These are phyloP conservation scores for Gambusia holbrooki DNA, from an alignment of 2,113 vertebrate species.

Conservation along the genomic window DNA sequence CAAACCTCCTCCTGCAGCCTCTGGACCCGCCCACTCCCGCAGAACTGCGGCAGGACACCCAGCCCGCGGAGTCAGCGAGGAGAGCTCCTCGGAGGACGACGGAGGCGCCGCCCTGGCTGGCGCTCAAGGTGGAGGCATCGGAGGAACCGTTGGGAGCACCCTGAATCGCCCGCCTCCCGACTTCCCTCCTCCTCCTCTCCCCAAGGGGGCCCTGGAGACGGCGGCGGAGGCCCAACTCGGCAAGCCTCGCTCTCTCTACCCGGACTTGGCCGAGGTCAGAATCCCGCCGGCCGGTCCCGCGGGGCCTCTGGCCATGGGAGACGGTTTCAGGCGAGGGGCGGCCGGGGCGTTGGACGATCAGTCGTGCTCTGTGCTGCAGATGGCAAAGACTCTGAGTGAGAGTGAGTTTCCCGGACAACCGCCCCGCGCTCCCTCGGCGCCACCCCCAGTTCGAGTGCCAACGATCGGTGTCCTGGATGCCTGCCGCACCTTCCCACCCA, in stretches of 20 bases:
- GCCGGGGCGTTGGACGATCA: constrained; percentile 83
- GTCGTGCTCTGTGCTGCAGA: constrained; percentile 95
- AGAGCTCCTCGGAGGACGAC: constrained; percentile 88
- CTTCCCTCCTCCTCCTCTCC: constrained; percentile 88
- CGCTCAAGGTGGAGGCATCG: constrained; percentile 63
- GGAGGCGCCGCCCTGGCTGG: constrained; percentile 55
- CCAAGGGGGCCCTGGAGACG: constrained; percentile 82
- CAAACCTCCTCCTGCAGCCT: constrained; percentile 76
- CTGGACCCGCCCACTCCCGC: constrained; percentile 51
- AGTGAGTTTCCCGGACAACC: constrained; percentile 84
- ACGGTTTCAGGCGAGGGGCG: constrained; percentile 74
- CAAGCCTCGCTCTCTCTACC: constrained; percentile 72
- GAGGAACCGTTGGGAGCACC: constrained; percentile 71
- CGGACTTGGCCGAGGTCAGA: constrained; percentile 77
- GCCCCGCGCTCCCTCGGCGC: constrained; percentile 72
- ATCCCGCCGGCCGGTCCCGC: constrained; percentile 55
- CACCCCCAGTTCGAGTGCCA: constrained; percentile 62
- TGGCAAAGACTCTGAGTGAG: constrained; percentile 95
- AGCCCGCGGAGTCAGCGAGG: constrained; percentile 78
- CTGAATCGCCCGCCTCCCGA: constrained; percentile 87
- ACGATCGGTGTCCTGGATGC: constrained; percentile 71
- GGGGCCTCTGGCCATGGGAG: constrained; percentile 46
- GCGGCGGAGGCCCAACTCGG: constrained; percentile 69
- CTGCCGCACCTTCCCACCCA: constrained; percentile 88
- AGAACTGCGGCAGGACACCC: constrained; percentile 68